Evolutionary conservation across 1,140 invertebrate genomes (phyloP).

Genomic region (Ganaspis sp.): DNA sequence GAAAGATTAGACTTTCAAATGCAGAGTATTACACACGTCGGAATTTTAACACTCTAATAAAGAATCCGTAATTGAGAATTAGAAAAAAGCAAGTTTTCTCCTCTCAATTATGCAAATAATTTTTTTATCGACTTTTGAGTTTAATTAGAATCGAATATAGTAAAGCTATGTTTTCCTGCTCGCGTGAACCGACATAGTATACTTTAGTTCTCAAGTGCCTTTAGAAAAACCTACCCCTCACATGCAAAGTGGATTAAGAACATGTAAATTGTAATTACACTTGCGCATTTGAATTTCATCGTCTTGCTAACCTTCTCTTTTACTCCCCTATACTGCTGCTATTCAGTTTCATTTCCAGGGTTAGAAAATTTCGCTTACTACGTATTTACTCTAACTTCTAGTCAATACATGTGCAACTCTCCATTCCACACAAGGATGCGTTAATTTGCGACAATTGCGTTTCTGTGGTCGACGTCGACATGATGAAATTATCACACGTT

Average conservation of each 20-base stretch:
- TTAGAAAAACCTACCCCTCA: conserved; percentile 6
- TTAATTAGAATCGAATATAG: conserved; percentile 10
- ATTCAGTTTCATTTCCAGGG: background rate
- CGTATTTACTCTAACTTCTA: too few species aligned
- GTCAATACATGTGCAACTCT: background rate
- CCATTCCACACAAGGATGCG: conserved; percentile 9
- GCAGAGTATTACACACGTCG: background rate
- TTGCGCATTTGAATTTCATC: conserved; percentile 50
- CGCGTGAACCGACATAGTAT: background rate
- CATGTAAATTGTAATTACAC: conserved; percentile 57
- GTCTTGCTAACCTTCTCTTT: conserved; percentile 31
- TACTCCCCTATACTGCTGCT: background rate
- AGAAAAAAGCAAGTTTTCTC: background rate
- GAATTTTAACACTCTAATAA: background rate
- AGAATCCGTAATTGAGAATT: background rate
- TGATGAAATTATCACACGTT: conserved; percentile 8
- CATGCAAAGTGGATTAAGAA: conserved; percentile 54
- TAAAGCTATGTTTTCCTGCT: conserved; percentile 5
- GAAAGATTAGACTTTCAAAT: background rate
- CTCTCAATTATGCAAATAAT: background rate
- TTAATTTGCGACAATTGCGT: conserved; percentile 22
- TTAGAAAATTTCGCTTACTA: background rate
- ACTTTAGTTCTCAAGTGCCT: background rate
- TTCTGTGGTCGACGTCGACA: conserved; percentile 1
- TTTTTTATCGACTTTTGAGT: conserved; percentile 9